phyloP scores from a whole-genome alignment of 2,797 vertebrate genomes.

The Mycteria americana region DNA sequence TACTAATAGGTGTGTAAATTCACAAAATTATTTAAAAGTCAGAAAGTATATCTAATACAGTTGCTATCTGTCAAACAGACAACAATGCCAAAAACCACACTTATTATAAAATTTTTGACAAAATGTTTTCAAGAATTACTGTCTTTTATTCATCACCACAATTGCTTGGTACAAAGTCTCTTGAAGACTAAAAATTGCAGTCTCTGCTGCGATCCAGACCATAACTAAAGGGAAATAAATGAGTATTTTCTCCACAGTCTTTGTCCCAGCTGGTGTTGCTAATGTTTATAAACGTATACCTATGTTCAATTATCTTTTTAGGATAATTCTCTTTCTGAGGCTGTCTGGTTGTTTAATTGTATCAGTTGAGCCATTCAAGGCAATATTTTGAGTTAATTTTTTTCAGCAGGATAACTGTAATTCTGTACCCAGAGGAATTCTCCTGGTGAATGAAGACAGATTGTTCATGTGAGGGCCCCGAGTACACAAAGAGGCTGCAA shows the following conservation, averaged over 20 bases:
- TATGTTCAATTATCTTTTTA: not conserved
- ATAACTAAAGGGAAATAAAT: not conserved
- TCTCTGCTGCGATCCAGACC: not conserved
- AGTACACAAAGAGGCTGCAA: not conserved
- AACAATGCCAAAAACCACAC: not conserved
- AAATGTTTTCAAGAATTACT: conserved; percentile 24
- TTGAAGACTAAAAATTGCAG: not conserved
- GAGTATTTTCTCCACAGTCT: not conserved
- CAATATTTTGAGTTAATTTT: not conserved
- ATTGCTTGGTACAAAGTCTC: not conserved
- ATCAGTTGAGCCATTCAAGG: not conserved
- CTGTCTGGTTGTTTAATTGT: not conserved
- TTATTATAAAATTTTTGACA: not conserved
- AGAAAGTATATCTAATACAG: not conserved
- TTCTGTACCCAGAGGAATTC: not conserved
- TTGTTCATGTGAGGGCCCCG: not conserved
- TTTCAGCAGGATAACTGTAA: not conserved
- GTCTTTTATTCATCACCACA: not conserved
- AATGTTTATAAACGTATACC: not conserved
- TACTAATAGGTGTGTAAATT: not conserved
- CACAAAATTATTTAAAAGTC: not conserved
- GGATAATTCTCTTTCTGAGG: not conserved
- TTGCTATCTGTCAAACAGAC: not conserved
- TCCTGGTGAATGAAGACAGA: not conserved
- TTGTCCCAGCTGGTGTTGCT: not conserved